A percentile compares a stretch with the other conserved stretches of the same genome.
phyloP scores from a whole-genome alignment of 2,797 vertebrate genomes.

The Gymnocypris eckloni region DNA sequence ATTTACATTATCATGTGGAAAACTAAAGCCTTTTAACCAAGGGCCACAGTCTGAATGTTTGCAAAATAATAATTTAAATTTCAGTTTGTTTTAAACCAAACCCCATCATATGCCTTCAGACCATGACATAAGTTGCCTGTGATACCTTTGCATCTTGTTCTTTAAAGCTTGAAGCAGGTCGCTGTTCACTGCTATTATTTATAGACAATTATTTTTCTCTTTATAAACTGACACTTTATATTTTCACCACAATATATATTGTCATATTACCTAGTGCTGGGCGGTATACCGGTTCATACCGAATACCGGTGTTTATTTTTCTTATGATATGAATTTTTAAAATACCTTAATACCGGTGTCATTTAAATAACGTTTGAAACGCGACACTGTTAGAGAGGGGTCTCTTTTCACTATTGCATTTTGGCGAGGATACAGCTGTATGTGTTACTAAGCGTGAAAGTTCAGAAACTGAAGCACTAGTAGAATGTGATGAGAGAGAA shows the following conservation, averaged over 20 bases:
- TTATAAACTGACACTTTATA: too few species aligned
- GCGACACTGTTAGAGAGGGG: too few species aligned
- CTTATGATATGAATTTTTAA: too few species aligned
- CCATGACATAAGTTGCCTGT: background rate
- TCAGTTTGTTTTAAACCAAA: background rate
- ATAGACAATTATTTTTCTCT: background rate
- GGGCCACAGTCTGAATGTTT: background rate
- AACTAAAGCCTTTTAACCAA: background rate
- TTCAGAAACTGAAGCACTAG: too few species aligned
- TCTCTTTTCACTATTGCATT: too few species aligned
- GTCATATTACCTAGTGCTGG: background rate
- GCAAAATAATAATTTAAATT: background rate
- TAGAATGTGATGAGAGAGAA: too few species aligned
- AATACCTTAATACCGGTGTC: too few species aligned
- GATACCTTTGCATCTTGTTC: background rate
- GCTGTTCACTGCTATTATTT: background rate
- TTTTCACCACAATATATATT: background rate
- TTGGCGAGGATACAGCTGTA: too few species aligned
- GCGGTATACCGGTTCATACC: too few species aligned
- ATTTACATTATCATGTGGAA: background rate
- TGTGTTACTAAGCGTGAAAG: too few species aligned
- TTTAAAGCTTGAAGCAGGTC: background rate
- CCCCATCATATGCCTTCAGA: background rate
- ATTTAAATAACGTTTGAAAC: too few species aligned
- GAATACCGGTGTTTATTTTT: too few species aligned